A percentile compares a stretch with the other conserved stretches of the same genome.
These are phyloP conservation scores for Drosophila pegasa DNA, from an alignment of 2,888 invertebrate genomes.

Conservation along the genomic window DNA sequence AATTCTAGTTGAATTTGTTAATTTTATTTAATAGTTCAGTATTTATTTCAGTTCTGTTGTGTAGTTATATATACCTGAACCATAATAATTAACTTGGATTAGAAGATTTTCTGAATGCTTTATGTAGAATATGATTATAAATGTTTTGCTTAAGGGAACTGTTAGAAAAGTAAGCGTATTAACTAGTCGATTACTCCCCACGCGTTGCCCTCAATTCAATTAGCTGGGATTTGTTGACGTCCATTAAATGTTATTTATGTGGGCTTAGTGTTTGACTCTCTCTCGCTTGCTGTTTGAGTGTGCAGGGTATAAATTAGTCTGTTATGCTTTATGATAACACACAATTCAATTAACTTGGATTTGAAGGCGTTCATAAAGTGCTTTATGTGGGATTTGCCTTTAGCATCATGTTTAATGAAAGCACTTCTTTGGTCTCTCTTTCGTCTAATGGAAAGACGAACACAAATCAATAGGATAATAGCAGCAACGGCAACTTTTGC, in stretches of 20 bases:
- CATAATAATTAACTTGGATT: no score
- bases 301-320: conserved; percentile 26
- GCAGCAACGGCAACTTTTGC: conserved; percentile 7
- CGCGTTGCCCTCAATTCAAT: neutral
- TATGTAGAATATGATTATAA: neutral
- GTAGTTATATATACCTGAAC: no score
- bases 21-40: neutral
- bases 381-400: conserved; percentile 41
- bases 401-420: conserved; percentile 38
- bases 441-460: conserved; percentile 15
- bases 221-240: conserved; percentile 1
- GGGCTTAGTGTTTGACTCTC: neutral
- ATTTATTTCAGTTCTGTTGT: no score
- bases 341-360: conserved; percentile 68
- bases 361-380: conserved; percentile 42
- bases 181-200: neutral
- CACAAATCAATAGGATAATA: conserved; percentile 55
- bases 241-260: conserved; percentile 1
- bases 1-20: neutral
- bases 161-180: neutral
- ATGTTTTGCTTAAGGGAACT: neutral
- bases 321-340: neutral
- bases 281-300: neutral
- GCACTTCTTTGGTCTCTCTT: conserved; percentile 7
- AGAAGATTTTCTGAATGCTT: no score